phyloP scores from a whole-genome alignment of 2,113 vertebrate species.

The Rhabdomys dilectus region DNA sequence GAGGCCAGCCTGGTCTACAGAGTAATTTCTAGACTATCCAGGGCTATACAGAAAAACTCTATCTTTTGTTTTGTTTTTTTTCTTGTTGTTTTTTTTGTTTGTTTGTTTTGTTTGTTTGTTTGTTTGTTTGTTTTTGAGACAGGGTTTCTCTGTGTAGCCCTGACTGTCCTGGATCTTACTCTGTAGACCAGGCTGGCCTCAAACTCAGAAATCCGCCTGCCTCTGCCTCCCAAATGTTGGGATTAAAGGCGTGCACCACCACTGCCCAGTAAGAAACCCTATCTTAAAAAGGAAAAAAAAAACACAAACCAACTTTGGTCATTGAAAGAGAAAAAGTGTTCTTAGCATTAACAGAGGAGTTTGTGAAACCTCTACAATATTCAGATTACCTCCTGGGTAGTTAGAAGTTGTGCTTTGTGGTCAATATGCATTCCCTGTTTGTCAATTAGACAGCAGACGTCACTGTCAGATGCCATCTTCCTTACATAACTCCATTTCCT shows the following conservation, averaged over 20 bases:
- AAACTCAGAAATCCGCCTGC: too few species aligned
- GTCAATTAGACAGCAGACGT: neutral
- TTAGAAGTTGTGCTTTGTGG: neutral
- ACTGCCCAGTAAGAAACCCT: too few species aligned
- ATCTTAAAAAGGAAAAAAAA: neutral
- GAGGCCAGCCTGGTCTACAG: neutral
- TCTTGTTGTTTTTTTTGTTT: too few species aligned
- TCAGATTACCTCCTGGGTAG: neutral
- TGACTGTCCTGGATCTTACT: too few species aligned
- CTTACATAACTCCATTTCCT: neutral
- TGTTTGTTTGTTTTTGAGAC: too few species aligned
- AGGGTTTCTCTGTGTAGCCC: too few species aligned
- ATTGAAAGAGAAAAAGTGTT: constrained; percentile 28
- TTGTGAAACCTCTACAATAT: constrained; percentile 28
- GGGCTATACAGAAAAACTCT: neutral
- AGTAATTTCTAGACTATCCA: neutral
- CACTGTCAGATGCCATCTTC: neutral
- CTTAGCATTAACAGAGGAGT: neutral
- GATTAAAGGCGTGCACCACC: too few species aligned
- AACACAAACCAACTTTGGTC: neutral
- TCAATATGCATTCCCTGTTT: constrained; percentile 14
- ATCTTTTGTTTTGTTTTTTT: too few species aligned
- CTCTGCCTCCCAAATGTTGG: too few species aligned
- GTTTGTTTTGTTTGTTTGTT: too few species aligned
- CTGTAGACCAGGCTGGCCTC: too few species aligned